Base-by-base conservation (phyloP, 64 coral and sea anemone genomes). In the Montipora foliosa region DNA sequence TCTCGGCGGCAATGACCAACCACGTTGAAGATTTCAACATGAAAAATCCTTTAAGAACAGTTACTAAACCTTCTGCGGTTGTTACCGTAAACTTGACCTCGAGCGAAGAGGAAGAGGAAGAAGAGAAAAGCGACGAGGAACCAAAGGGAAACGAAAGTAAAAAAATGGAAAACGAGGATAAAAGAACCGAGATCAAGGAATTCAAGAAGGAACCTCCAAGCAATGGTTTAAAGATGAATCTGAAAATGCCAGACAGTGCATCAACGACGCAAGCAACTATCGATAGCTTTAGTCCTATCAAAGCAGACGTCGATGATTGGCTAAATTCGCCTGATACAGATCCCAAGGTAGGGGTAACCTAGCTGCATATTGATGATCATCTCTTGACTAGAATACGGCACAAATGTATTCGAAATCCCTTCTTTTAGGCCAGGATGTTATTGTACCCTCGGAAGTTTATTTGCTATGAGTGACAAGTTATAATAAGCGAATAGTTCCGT, bases 271-370 rank as follows among this genome's bases (percentile, higher is more conserved):
- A 44, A 19, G 52, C 72, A 2, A 47, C 5, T 15, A 53, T 57
- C 19, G 83, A 92, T 45, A 90, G 78, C 44, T 78, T 87, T 58
- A 83, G 77, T 49, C 57, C 87, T 77, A 73, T 53, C 10, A n/a
- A 19, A 44, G 93, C 76, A 47, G 93, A 84, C 25, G 81, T 97
- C 5, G 96, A 97, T 92, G 90, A 92, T 64, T 97, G 96, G 96
- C 64, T 97, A 20, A 94, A 97, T 9, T 95, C 96, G 19, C 93
- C 96, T 60, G 96, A 95, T 45, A 21, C 88, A 44, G 92, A 97
- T 37, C 93, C 93, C 2, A 88, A 92, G 69, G 96, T 97, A 85
- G 0, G 9, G 8, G 64, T 25, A 0, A 45, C 4, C 8, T 4
- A 13, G 11, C 62, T 12, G 37, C 37, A 12, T 9, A n/a, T 55